Percentiles rank a stretch among this genome's conserved stretches.
phyloP scores from a whole-genome alignment of 1,140 invertebrate species.

The Drosophila bifasciata region DNA sequence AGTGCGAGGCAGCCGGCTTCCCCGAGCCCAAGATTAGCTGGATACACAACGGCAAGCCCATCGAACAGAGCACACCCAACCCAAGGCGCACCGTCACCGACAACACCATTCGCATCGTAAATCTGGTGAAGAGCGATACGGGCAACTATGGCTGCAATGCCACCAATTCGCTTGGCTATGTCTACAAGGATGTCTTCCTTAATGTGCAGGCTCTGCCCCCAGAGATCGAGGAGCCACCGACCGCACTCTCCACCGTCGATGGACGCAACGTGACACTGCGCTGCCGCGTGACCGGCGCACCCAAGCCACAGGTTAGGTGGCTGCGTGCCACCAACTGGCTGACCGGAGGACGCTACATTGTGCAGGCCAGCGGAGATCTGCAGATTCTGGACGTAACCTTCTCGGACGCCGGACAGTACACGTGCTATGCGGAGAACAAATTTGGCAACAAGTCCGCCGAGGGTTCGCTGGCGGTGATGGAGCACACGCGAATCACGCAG shows the following conservation, averaged over 20 bases:
- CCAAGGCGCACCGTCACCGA: conserved; percentile 87
- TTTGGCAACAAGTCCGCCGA: conserved; percentile 92
- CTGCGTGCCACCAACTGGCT: conserved; percentile 89
- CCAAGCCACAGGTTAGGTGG: conserved; percentile 97
- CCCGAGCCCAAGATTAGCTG: conserved; percentile 96
- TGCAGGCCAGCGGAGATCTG: conserved; percentile 91
- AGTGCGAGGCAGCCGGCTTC: conserved; percentile 93
- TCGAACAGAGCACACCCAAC: conserved; percentile 91
- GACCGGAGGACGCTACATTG: conserved; percentile 90
- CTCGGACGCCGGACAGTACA: conserved; percentile 94
- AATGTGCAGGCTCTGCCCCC: conserved; percentile 97
- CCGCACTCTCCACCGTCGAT: conserved; percentile 91
- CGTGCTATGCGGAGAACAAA: conserved; percentile 96
- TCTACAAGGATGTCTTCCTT: conserved; percentile 98
- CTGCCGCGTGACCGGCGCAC: conserved; percentile 98
- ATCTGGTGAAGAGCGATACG: conserved; percentile 94
- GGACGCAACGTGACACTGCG: conserved; percentile 92
- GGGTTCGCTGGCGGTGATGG: conserved; percentile 93
- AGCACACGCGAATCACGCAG: conserved; percentile 93
- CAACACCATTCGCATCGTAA: conserved; percentile 92
- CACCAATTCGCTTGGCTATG: conserved; percentile 98
- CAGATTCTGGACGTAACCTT: conserved; percentile 93
- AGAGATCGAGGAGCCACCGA: conserved; percentile 93
- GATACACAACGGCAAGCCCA: conserved; percentile 97
- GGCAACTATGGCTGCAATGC: conserved; percentile 99